phyloP scores from a whole-genome alignment of 2,888 invertebrate genomes.

The Eupithecia vulgata region DNA sequence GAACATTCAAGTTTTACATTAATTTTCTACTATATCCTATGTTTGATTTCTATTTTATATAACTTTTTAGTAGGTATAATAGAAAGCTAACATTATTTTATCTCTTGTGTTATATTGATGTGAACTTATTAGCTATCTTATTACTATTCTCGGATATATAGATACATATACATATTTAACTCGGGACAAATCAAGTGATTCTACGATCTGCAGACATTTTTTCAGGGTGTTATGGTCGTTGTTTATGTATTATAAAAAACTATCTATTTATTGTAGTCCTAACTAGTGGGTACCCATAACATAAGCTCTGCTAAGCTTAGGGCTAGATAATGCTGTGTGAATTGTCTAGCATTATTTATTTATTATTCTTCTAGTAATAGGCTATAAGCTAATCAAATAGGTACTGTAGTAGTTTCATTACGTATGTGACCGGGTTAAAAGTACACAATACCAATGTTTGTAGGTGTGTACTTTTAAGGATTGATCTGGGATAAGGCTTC shows the following conservation, averaged over 20 bases:
- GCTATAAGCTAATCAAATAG: background rate
- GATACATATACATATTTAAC: too few relatives aligned
- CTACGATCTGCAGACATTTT: too few relatives aligned
- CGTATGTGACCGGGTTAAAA: background rate
- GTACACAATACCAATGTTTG: too few relatives aligned
- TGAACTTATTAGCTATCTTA: background rate
- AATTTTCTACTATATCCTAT: slow-evolving; percentile 29
- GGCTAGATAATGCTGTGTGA: too few relatives aligned
- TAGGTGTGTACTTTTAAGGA: background rate
- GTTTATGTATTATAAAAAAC: too few relatives aligned
- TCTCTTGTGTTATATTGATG: background rate
- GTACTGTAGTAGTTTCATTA: background rate
- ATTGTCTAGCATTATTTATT: too few relatives aligned
- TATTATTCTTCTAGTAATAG: background rate
- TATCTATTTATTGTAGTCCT: too few relatives aligned
- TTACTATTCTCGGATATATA: too few relatives aligned
- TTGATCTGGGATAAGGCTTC: background rate
- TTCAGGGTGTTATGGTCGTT: too few relatives aligned
- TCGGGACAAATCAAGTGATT: too few relatives aligned
- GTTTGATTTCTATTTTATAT: slow-evolving; percentile 44
- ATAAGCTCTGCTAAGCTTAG: too few relatives aligned
- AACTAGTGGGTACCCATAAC: too few relatives aligned
- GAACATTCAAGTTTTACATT: slow-evolving; percentile 32
- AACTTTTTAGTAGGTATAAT: slow-evolving; percentile 31
- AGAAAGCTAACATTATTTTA: slow-evolving; percentile 28